These are phyloP conservation scores for Karalla daura DNA, from an alignment of 2,797 vertebrate species.

Conservation along the genomic window DNA sequence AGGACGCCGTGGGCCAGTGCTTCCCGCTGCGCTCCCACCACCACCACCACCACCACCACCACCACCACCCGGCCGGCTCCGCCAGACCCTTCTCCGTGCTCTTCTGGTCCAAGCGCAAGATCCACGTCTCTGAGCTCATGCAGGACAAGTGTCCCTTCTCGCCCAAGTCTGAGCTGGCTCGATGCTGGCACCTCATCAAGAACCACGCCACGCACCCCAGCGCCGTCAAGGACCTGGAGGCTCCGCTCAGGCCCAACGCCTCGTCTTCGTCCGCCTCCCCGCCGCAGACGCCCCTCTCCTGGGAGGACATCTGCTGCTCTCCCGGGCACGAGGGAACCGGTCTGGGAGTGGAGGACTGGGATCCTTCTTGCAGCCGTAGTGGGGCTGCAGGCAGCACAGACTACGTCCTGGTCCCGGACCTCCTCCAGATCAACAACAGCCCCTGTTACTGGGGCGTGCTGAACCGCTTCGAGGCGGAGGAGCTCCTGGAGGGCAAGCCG, in stretches of 20 bases:
- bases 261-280: constrained; percentile 66
- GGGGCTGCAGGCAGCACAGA: constrained; percentile 82
- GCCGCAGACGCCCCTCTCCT: constrained; percentile 78
- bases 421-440: constrained; percentile 97
- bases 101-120: constrained; percentile 93
- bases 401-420: constrained; percentile 94
- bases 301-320: constrained; percentile 83
- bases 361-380: constrained; percentile 66
- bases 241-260: constrained; percentile 72
- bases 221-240: constrained; percentile 79
- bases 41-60: constrained; percentile 79
- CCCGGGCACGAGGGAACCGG: constrained; percentile 84
- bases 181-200: constrained; percentile 96
- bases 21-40: constrained; percentile 92
- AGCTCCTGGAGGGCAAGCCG: constrained; percentile 94
- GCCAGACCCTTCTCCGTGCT: constrained; percentile 81
- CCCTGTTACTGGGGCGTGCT: constrained; percentile 97
- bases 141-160: constrained; percentile 96
- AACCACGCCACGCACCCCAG: constrained; percentile 85
- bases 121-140: constrained; percentile 95
- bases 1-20: constrained; percentile 95
- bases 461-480: constrained; percentile 95
- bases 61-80: constrained; percentile 67
- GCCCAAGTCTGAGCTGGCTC: constrained; percentile 92
- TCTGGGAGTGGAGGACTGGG: constrained; percentile 80